Evolutionary conservation across 2,888 invertebrate species (phyloP).

Genomic region (Synergus umbraculus): DNA sequence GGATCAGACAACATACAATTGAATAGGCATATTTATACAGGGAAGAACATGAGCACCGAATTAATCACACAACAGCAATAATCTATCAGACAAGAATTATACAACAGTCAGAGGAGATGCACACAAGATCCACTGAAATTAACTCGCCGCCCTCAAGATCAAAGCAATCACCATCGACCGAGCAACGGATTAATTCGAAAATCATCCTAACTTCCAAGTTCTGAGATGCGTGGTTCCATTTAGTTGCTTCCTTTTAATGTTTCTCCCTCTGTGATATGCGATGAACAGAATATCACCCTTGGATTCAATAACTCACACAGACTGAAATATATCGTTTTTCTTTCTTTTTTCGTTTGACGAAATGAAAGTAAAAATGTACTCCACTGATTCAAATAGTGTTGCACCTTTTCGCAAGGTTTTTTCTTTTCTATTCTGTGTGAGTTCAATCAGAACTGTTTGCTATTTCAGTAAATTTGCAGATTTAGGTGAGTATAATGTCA

Average conservation of each 20-base stretch:
- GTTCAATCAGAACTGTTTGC: neutral
- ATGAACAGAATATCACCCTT: neutral
- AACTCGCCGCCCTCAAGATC: slow-evolving; percentile 29
- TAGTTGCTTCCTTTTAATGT: neutral
- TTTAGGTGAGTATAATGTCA: slow-evolving; percentile 18
- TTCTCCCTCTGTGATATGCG: neutral
- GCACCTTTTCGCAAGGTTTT: no score
- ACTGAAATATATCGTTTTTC: neutral
- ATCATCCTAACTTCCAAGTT: slow-evolving; percentile 2
- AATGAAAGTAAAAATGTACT: neutral
- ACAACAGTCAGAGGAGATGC: slow-evolving; percentile 5
- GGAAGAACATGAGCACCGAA: slow-evolving; percentile 32
- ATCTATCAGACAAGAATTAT: slow-evolving; percentile 16
- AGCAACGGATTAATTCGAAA: slow-evolving; percentile 13
- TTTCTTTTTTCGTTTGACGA: neutral
- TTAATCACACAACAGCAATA: slow-evolving; percentile 35
- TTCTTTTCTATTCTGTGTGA: neutral
- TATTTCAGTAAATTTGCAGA: slow-evolving; percentile 7
- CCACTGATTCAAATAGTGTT: no score
- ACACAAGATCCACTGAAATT: slow-evolving; percentile 33
- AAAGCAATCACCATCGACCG: slow-evolving; percentile 7
- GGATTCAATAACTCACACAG: neutral
- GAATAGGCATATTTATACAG: slow-evolving; percentile 22
- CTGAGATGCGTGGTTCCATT: slow-evolving; percentile 9
- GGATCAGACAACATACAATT: slow-evolving; percentile 34